phyloP scores from a whole-genome alignment of 2,797 vertebrate genomes.

The Kryptolebias ocellatus region DNA sequence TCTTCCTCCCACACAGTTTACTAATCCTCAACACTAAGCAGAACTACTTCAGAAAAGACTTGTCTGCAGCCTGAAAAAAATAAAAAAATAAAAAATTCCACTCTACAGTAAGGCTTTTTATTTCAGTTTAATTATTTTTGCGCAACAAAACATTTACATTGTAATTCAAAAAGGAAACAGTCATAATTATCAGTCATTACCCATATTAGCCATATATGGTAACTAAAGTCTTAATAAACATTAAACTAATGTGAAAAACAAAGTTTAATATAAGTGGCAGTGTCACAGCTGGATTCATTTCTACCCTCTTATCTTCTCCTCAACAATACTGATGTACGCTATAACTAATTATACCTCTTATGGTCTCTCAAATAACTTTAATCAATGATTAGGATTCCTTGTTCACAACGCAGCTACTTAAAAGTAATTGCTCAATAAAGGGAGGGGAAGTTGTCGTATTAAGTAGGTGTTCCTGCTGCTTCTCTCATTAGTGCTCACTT shows the following conservation, averaged over 20 bases:
- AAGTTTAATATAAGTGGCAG: slow-evolving; percentile 63
- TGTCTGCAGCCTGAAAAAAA: slow-evolving; percentile 22
- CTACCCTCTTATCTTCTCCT: slow-evolving; percentile 84
- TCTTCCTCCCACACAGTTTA: slow-evolving; percentile 39
- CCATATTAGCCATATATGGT: slow-evolving; percentile 36
- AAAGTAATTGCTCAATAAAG: slow-evolving; percentile 97
- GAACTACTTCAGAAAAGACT: slow-evolving; percentile 33
- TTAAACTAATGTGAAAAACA: slow-evolving; percentile 57
- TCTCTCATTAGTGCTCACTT: slow-evolving; percentile 79
- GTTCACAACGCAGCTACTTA: slow-evolving; percentile 91
- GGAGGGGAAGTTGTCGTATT: slow-evolving; percentile 91
- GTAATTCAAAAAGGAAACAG: background rate
- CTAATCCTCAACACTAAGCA: slow-evolving; percentile 59
- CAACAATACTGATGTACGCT: slow-evolving; percentile 87
- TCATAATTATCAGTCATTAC: slow-evolving; percentile 15
- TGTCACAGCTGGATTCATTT: slow-evolving; percentile 64
- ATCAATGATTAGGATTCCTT: slow-evolving; percentile 96
- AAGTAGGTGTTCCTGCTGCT: slow-evolving; percentile 94
- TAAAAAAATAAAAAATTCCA: background rate
- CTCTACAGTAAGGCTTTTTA: background rate
- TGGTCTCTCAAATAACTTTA: slow-evolving; percentile 91
- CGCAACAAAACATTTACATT: slow-evolving; percentile 1
- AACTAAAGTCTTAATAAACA: slow-evolving; percentile 47
- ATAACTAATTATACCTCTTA: slow-evolving; percentile 92
- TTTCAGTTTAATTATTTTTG: background rate